Conservation (phyloP, 2,888 invertebrate species). For the Drosophila pseudotakahashii region DNA sequence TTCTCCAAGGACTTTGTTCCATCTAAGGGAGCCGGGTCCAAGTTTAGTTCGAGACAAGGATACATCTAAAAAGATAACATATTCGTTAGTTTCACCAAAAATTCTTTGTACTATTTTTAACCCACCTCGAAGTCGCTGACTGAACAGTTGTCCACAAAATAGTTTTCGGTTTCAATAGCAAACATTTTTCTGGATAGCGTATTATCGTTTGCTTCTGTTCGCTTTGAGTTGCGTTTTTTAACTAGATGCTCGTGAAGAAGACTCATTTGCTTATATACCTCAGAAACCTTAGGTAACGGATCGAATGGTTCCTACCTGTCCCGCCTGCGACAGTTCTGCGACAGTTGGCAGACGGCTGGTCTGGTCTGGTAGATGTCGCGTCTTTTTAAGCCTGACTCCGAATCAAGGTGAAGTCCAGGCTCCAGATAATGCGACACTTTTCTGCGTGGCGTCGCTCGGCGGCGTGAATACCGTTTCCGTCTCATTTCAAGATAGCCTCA, state of each 20-base stretch:
- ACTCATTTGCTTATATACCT: slow-evolving; percentile 62
- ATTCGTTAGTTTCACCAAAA: not conserved
- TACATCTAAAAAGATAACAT: not conserved
- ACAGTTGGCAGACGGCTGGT: slow-evolving; percentile 40
- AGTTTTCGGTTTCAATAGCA: slow-evolving; percentile 29
- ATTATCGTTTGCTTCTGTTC: slow-evolving; percentile 41
- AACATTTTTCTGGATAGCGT: slow-evolving; percentile 11
- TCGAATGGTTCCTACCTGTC: slow-evolving; percentile 38
- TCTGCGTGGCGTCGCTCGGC: slow-evolving; percentile 3
- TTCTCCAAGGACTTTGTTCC: slow-evolving; percentile 21
- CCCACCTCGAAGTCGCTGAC: slow-evolving; percentile 15
- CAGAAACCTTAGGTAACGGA: slow-evolving; percentile 51
- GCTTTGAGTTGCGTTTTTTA: slow-evolving; percentile 60
- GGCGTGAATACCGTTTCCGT: slow-evolving; percentile 42
- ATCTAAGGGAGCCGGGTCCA: slow-evolving; percentile 13
- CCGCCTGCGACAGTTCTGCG: slow-evolving; percentile 20
- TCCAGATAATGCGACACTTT: slow-evolving; percentile 18
- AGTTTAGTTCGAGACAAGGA: not conserved
- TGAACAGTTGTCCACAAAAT: slow-evolving; percentile 16
- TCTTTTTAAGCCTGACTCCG: slow-evolving; percentile 24
- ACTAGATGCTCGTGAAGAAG: slow-evolving; percentile 47
- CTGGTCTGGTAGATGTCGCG: slow-evolving; percentile 40
- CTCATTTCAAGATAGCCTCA: slow-evolving; percentile 1
- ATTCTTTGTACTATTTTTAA: fast-evolving
- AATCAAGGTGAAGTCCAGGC: slow-evolving; percentile 5